Evolutionary conservation across 1,140 invertebrate genomes (phyloP), one percentile per base, ranked within the genome.

Genomic region (Pachypeltis micranthus): DNA sequence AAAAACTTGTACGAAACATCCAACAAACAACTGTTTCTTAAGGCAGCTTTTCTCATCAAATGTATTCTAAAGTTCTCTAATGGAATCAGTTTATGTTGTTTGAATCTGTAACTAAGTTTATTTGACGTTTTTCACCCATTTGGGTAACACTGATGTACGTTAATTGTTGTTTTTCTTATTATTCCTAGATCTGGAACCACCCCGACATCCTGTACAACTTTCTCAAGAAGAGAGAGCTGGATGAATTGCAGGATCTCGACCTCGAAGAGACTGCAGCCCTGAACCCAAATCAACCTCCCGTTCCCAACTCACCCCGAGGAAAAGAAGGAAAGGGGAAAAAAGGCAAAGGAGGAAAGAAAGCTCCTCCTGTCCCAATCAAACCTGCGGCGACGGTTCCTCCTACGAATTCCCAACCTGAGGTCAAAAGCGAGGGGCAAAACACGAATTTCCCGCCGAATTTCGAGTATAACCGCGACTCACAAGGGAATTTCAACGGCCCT

Each of bases 181-280:
- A 47, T 65, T 66, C 69, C 54, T 72, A 88, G 84, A 98, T 99
- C 67, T 98, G 96, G 95, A 99, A 99, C 74, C 96, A 99, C 78
- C 96, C 96, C 0, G 96, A 99, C 76, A 88, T 98, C 56, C 74
- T 99, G 28, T 94, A 93, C 71, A 87, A 94, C 73, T 91, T 95
- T 72, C 72, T 96, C 51, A 85, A 86, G 70, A 92, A 94, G 72
- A 82, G 87, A 61, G 83, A 84, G 68, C 82, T 81, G 56, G 84
- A 83, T 26, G 89, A 89, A 67, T 88, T 90, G 44, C 84, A 91
- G 68, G 94, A 96, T 78, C 82, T 96, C 67, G 93, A 96, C 76
- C 79, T 96, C 69, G 93, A 96, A 64, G 85, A 85, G 64, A 80
- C 83, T 59, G 74, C 78, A 34, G 74, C 74, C 12, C 77, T 78